A percentile compares a stretch with the other conserved stretches of the same genome.
Conservation (phyloP, 2,888 invertebrate genomes). For the Tetheella fluctuosa region DNA sequence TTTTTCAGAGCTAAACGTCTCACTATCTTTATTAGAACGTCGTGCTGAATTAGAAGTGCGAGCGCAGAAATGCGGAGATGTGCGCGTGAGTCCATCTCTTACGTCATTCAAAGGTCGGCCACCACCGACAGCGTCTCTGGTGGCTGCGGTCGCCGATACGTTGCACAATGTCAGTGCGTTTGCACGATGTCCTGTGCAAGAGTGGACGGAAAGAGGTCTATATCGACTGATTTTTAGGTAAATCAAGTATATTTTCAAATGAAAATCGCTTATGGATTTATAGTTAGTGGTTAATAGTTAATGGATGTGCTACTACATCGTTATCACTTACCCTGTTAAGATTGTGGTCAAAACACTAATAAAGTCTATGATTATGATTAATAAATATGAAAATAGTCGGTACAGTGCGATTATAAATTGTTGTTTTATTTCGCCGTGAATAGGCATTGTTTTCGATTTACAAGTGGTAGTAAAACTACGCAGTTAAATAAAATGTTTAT, state of each 20-base stretch:
- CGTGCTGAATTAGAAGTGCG: slow-evolving; percentile 70
- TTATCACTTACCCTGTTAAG: neutral
- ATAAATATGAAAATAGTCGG: neutral
- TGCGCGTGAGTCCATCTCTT: slow-evolving; percentile 47
- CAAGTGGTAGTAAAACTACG: slow-evolving; percentile 4
- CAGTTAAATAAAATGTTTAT: neutral
- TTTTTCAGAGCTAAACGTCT: slow-evolving; percentile 69
- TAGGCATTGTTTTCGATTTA: neutral
- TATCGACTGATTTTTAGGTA: slow-evolving; percentile 74
- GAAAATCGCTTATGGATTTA: neutral
- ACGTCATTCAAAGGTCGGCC: slow-evolving; percentile 34
- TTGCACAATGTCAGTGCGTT: slow-evolving; percentile 63
- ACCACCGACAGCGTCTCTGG: slow-evolving; percentile 61
- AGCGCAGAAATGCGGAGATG: slow-evolving; percentile 60
- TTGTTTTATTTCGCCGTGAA: neutral
- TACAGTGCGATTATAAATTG: neutral
- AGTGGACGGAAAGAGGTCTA: slow-evolving; percentile 71
- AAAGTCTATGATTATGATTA: neutral
- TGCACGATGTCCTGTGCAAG: slow-evolving; percentile 56
- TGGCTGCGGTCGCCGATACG: slow-evolving; percentile 59
- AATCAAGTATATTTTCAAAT: neutral
- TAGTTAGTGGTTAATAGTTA: too few relatives aligned
- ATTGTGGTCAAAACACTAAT: neutral
- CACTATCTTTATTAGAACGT: slow-evolving; percentile 65
- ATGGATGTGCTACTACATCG: neutral